Percentiles rank a stretch among this genome's conserved stretches.
phyloP scores from a whole-genome alignment of 2,113 vertebrate genomes.

The Salvator merianae region DNA sequence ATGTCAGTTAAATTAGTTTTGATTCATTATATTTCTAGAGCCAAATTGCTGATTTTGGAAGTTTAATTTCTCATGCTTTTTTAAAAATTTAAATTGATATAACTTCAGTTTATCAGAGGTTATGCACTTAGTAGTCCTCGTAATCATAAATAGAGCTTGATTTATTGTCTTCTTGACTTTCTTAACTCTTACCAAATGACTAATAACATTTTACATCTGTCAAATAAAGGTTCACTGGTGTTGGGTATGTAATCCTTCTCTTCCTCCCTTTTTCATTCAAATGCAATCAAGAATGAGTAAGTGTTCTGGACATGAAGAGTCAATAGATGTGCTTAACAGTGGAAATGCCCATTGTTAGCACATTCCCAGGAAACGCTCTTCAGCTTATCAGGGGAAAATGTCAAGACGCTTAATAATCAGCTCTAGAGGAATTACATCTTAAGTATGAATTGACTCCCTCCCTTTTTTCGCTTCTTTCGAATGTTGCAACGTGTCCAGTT shows the following conservation, averaged over 20 bases:
- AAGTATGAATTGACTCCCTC: slow-evolving; percentile 46
- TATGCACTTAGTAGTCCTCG: slow-evolving; percentile 30
- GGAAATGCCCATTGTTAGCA: slow-evolving; percentile 69
- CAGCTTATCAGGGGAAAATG: slow-evolving; percentile 66
- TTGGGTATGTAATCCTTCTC: slow-evolving; percentile 67
- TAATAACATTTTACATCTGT: slow-evolving; percentile 69
- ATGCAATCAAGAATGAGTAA: slow-evolving; percentile 79
- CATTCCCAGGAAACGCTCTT: slow-evolving; percentile 70
- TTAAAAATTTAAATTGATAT: too few relatives aligned
- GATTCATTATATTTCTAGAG: slow-evolving; percentile 18
- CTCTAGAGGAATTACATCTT: slow-evolving; percentile 45
- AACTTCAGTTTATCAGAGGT: neutral
- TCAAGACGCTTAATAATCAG: slow-evolving; percentile 58
- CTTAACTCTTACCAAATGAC: slow-evolving; percentile 60
- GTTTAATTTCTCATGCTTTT: slow-evolving; percentile 27
- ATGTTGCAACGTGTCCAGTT: slow-evolving; percentile 58
- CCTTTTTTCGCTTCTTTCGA: slow-evolving; percentile 31
- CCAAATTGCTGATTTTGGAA: slow-evolving; percentile 30
- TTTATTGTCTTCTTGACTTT: slow-evolving; percentile 55
- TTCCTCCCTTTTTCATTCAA: slow-evolving; percentile 69
- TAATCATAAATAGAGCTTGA: slow-evolving; percentile 47
- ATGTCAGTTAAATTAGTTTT: slow-evolving; percentile 21
- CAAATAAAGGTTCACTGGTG: slow-evolving; percentile 69
- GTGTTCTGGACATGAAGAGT: slow-evolving; percentile 69
- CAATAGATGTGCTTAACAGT: slow-evolving; percentile 69